phyloP scores from a whole-genome alignment of 2,113 vertebrate species.

The Castor canadensis region DNA sequence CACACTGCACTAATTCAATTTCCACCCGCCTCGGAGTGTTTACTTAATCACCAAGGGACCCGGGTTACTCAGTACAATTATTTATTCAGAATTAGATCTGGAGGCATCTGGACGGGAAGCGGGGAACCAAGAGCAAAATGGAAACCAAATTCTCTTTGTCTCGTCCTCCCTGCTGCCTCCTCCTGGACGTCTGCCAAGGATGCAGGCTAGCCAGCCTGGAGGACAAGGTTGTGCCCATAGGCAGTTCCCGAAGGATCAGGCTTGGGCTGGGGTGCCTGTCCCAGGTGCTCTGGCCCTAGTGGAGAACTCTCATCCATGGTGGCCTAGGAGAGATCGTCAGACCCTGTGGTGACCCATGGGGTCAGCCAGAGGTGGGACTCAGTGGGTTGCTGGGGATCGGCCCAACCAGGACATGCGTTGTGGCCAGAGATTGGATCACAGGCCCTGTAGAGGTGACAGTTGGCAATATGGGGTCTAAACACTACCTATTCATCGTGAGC shows the following conservation, averaged over 20 bases:
- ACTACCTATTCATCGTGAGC: not conserved
- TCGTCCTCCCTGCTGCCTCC: constrained; percentile 10
- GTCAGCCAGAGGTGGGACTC: not conserved
- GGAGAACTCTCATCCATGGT: not conserved
- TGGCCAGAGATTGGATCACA: not conserved
- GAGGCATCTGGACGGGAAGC: constrained; percentile 83
- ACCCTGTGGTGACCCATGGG: not conserved
- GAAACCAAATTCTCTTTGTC: constrained; percentile 74
- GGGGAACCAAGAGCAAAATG: constrained; percentile 80
- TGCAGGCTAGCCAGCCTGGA: not conserved
- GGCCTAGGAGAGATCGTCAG: not conserved
- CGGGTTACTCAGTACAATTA: constrained; percentile 85
- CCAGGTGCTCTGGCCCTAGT: not conserved
- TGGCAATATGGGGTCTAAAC: not conserved
- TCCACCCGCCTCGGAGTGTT: constrained; percentile 84
- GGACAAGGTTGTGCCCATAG: not conserved
- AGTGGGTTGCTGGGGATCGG: not conserved
- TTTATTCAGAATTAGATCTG: constrained; percentile 89
- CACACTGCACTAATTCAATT: constrained; percentile 88
- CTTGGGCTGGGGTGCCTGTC: not conserved
- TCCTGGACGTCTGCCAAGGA: constrained; percentile 45
- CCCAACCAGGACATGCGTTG: not conserved
- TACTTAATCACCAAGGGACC: constrained; percentile 88
- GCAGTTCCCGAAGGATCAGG: not conserved
- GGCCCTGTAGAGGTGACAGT: not conserved